These are phyloP conservation scores for Falco berigora DNA, from an alignment of 2,797 vertebrate genomes.

Conservation along the genomic window DNA sequence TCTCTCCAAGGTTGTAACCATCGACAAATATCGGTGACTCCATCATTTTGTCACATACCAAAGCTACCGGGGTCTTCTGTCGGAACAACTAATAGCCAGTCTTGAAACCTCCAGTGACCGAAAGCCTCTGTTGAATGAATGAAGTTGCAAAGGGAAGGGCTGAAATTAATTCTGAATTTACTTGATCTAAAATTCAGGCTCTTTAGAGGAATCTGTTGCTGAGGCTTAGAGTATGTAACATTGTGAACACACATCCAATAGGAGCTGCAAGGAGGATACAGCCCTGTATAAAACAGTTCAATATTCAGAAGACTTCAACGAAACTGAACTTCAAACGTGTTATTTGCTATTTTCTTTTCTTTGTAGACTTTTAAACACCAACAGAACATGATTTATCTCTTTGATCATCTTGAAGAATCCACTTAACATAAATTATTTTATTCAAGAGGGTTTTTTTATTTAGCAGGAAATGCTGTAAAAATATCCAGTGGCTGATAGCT, in stretches of 20 bases:
- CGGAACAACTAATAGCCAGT: background rate
- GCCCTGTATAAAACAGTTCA: background rate
- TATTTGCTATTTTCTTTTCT: background rate
- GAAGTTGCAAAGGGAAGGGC: background rate
- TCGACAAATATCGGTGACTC: background rate
- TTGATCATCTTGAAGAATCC: background rate
- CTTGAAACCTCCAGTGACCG: background rate
- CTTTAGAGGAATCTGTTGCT: background rate
- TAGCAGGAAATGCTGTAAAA: background rate
- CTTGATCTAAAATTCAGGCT: background rate
- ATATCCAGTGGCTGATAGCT: background rate
- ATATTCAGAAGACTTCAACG: background rate
- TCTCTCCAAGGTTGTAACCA: background rate
- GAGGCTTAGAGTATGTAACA: background rate
- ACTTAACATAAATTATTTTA: background rate
- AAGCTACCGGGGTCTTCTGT: background rate
- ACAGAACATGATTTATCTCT: background rate
- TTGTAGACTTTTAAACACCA: background rate
- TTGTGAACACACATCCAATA: background rate
- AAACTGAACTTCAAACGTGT: background rate
- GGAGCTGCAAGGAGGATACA: background rate
- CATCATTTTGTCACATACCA: background rate
- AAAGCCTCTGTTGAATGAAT: background rate
- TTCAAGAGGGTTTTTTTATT: background rate
- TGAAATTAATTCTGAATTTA: background rate